Conservation (phyloP, 2,888 invertebrate species). For the Ctenicera cuprea region DNA sequence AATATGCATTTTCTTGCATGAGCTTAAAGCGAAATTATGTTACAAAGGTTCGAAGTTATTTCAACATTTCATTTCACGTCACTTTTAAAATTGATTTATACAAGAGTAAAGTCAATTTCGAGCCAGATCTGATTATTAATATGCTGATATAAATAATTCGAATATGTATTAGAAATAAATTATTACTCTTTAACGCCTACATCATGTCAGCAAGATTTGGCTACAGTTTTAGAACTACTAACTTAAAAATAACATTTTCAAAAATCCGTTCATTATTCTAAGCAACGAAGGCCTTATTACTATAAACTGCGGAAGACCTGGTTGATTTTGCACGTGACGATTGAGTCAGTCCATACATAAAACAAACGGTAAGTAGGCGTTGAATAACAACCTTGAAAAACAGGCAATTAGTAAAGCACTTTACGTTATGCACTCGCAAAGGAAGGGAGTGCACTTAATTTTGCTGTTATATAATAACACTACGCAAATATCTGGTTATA, state of each 20-base stretch:
- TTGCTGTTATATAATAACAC: neutral
- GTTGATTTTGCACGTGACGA: neutral
- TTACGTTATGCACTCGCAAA: neutral
- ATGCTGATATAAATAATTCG: slow-evolving; percentile 9
- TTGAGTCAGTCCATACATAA: neutral
- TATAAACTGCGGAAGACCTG: neutral
- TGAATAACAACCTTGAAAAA: slow-evolving; percentile 17
- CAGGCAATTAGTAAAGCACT: slow-evolving; percentile 14
- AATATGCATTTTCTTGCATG: neutral
- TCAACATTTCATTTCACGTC: slow-evolving; percentile 1
- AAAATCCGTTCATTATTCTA: neutral
- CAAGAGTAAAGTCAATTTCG: slow-evolving; percentile 1
- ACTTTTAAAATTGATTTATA: slow-evolving; percentile 1
- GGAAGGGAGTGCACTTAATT: neutral
- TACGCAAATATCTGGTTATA: neutral
- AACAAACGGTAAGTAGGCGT: slow-evolving; percentile 8
- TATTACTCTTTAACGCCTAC: neutral
- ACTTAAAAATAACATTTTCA: neutral
- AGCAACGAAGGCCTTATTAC: neutral
- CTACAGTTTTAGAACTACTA: slow-evolving; percentile 3
- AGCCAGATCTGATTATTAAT: slow-evolving; percentile 27
- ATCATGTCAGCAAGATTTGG: slow-evolving; percentile 8
- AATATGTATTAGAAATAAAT: slow-evolving; percentile 14
- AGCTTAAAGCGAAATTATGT: neutral
- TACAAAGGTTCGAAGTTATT: neutral